A percentile compares a stretch with the other conserved stretches of the same genome.
phyloP scores from a whole-genome alignment of 2,888 invertebrate species.

The Drosophila macrospina region DNA sequence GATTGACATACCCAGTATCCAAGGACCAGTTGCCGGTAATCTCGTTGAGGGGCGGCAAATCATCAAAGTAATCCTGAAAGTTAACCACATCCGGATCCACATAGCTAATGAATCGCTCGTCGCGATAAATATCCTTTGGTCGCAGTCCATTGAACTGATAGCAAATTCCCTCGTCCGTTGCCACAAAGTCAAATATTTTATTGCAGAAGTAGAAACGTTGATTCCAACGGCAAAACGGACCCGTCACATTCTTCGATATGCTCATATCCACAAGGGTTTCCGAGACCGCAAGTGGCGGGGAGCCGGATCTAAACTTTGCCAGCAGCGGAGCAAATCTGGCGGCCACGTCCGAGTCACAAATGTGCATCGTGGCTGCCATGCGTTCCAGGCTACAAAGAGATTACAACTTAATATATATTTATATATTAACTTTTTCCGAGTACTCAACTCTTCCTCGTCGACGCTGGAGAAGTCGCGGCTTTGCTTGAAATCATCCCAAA shows the following conservation, averaged over 20 bases:
- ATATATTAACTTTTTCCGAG: too few species aligned
- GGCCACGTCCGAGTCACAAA: slow-evolving; percentile 82
- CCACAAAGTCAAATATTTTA: slow-evolving; percentile 80
- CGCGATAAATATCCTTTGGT: slow-evolving; percentile 81
- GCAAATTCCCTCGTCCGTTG: slow-evolving; percentile 84
- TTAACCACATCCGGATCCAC: slow-evolving; percentile 73
- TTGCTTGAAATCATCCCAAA: slow-evolving; percentile 63
- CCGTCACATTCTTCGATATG: slow-evolving; percentile 80
- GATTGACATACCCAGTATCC: slow-evolving; percentile 87
- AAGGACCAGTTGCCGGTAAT: slow-evolving; percentile 87
- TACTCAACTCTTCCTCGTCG: slow-evolving; percentile 68
- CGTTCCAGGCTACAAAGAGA: slow-evolving; percentile 72
- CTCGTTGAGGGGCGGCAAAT: slow-evolving; percentile 57
- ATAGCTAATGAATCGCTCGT: slow-evolving; percentile 73
- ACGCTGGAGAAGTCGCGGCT: slow-evolving; percentile 44
- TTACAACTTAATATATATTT: too few species aligned
- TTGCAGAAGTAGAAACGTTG: slow-evolving; percentile 83
- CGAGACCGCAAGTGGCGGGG: slow-evolving; percentile 48
- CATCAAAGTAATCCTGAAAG: slow-evolving; percentile 77
- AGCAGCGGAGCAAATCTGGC: slow-evolving; percentile 69
- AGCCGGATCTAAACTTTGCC: slow-evolving; percentile 33
- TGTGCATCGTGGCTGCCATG: slow-evolving; percentile 82
- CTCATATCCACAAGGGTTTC: slow-evolving; percentile 76
- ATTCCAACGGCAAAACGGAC: slow-evolving; percentile 83
- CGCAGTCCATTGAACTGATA: slow-evolving; percentile 84